phyloP scores from a whole-genome alignment of 2,797 vertebrate genomes.

The Dermochelys coriacea region DNA sequence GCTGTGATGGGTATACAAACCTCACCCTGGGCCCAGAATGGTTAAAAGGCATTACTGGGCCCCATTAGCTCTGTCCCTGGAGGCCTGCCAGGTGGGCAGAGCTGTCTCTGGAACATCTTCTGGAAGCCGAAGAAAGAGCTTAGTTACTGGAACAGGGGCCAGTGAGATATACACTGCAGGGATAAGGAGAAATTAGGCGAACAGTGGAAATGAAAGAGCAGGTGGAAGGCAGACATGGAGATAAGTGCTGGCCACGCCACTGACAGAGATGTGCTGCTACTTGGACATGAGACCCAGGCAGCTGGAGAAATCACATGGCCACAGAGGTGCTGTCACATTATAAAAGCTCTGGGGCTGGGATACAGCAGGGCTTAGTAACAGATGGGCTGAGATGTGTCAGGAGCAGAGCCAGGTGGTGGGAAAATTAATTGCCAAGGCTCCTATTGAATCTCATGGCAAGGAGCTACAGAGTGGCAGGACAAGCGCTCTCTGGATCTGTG shows the following conservation, averaged over 20 bases:
- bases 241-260: neutral
- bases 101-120: neutral
- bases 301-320: fast-evolving
- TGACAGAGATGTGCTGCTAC: neutral
- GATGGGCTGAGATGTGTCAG: neutral
- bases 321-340: fast-evolving
- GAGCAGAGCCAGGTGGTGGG: neutral
- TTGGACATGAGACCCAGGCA: neutral
- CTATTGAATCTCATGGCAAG: neutral
- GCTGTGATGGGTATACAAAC: neutral
- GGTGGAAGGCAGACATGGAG: neutral
- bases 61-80: too few relatives aligned
- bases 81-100: neutral
- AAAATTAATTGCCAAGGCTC: fast-evolving
- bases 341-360: neutral
- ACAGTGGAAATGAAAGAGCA: neutral
- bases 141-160: conserved; percentile 4
- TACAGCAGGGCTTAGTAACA: neutral
- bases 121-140: neutral
- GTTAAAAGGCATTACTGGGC: neutral
- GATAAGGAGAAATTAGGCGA: neutral
- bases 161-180: neutral
- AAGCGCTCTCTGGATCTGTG: neutral
- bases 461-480: neutral
- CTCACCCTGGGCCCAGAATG: neutral